phyloP scores from a whole-genome alignment of 1,140 invertebrate species.

The Probaryconus sp. region DNA sequence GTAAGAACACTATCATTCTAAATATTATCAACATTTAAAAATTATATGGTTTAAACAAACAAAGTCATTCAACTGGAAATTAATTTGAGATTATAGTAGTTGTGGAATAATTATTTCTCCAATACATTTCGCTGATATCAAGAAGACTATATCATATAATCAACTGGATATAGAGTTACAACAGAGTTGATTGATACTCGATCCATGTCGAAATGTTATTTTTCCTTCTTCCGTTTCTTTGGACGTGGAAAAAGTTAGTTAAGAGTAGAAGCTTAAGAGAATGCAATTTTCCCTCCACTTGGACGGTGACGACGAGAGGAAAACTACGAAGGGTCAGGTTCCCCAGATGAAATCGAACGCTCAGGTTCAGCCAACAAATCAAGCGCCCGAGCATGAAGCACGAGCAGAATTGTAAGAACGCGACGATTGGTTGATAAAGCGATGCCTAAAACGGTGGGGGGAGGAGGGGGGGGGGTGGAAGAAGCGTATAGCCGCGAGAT shows the following conservation, averaged over 20 bases:
- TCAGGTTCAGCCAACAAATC: constrained; percentile 48
- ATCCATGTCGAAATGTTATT: constrained; percentile 10
- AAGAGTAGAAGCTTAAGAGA: constrained; percentile 32
- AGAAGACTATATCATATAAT: too few relatives aligned
- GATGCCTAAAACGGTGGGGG: constrained; percentile 41
- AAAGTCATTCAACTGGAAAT: too few relatives aligned
- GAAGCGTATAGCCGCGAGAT: constrained; percentile 50
- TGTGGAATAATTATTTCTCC: too few relatives aligned
- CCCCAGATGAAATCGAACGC: constrained; percentile 56
- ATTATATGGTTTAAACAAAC: too few relatives aligned
- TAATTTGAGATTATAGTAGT: too few relatives aligned
- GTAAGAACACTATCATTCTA: too few relatives aligned
- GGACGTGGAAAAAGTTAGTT: constrained; percentile 45
- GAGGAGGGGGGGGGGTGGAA: constrained; percentile 10
- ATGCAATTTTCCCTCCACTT: constrained; percentile 1
- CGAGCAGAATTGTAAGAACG: constrained; percentile 60
- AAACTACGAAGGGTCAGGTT: constrained; percentile 46
- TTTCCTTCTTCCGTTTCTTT: constrained; percentile 40
- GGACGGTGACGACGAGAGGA: background rate
- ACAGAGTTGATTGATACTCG: constrained; percentile 34
- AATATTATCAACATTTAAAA: too few relatives aligned
- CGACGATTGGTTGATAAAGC: constrained; percentile 61
- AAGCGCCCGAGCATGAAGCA: constrained; percentile 39
- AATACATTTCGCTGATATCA: too few relatives aligned
- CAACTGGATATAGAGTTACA: too few relatives aligned